Conservation (phyloP, 2,797 vertebrate genomes). For the Distichodus sexfasciatus region DNA sequence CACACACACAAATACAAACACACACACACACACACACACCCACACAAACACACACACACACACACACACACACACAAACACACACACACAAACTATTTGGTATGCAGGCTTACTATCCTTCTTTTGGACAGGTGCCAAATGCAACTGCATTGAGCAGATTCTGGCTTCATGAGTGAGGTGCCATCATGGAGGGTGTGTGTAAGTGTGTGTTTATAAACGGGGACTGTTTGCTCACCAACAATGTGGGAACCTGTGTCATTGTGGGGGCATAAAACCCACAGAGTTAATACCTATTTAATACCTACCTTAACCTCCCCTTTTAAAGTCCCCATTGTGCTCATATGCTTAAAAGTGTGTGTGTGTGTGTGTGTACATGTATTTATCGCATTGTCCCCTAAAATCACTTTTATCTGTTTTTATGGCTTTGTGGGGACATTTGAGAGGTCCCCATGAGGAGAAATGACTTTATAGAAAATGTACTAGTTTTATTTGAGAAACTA, state of each 20-base stretch:
- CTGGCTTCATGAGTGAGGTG: conserved; percentile 4
- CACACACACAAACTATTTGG: conserved; percentile 22
- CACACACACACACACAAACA: conserved; percentile 18
- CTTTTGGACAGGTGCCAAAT: conserved; percentile 36
- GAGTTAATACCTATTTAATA: too few species aligned
- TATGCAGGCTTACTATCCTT: conserved; percentile 17
- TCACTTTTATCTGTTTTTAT: too few species aligned
- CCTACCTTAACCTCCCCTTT: too few species aligned
- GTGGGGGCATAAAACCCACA: too few species aligned
- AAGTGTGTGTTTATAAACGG: conserved; percentile 4
- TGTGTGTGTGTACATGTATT: neutral
- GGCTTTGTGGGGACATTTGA: too few species aligned
- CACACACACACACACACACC: conserved; percentile 18
- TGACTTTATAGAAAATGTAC: too few species aligned
- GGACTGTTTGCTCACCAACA: too few species aligned
- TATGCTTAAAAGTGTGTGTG: neutral
- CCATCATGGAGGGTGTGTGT: conserved; percentile 1
- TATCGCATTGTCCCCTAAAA: neutral
- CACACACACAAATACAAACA: conserved; percentile 12
- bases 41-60: neutral
- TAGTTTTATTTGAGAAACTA: too few species aligned
- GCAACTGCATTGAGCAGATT: conserved; percentile 18
- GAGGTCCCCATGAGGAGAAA: too few species aligned
- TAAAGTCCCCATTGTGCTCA: too few species aligned
- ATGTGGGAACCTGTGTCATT: too few species aligned